phyloP scores from a whole-genome alignment of 2,888 invertebrate species.

The Agrypnus murinus region DNA sequence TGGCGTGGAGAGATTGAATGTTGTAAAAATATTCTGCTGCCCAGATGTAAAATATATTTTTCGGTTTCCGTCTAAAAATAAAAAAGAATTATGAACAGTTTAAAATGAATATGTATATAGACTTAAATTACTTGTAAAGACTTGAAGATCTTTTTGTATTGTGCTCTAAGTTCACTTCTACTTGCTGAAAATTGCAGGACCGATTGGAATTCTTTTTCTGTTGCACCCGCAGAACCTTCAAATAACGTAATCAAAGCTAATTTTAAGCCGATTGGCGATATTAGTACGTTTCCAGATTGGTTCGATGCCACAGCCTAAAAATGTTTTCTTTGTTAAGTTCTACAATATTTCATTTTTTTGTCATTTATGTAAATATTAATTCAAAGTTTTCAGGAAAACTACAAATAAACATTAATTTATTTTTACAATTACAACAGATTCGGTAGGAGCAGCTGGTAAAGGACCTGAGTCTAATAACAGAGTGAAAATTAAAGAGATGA shows the following conservation, averaged over 20 bases:
- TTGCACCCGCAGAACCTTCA: constrained; percentile 81
- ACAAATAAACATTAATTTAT: too few relatives aligned
- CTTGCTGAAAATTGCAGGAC: constrained; percentile 74
- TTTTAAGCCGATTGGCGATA: constrained; percentile 87
- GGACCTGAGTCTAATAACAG: too few relatives aligned
- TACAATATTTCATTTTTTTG: too few relatives aligned
- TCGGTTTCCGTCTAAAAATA: constrained; percentile 51
- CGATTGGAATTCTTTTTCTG: constrained; percentile 76
- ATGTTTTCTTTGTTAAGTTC: too few relatives aligned
- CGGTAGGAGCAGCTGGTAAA: too few relatives aligned
- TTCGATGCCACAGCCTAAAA: constrained; percentile 75
- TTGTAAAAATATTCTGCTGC: constrained; percentile 79
- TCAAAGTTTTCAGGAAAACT: too few relatives aligned
- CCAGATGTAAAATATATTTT: constrained; percentile 78
- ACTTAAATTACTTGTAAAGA: constrained; percentile 72
- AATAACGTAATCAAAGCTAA: constrained; percentile 81
- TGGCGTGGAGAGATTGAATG: constrained; percentile 74
- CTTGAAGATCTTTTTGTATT: constrained; percentile 73
- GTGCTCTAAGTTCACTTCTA: constrained; percentile 69
- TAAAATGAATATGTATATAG: neutral
- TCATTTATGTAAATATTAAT: too few relatives aligned
- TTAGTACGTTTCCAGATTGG: constrained; percentile 78
- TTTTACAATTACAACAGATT: too few relatives aligned
- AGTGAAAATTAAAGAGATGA: too few relatives aligned
- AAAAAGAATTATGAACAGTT: neutral